Evolutionary conservation across 1,140 invertebrate species (phyloP), one percentile per base, ranked within the genome.

Genomic region (Archivesica marissinica): DNA sequence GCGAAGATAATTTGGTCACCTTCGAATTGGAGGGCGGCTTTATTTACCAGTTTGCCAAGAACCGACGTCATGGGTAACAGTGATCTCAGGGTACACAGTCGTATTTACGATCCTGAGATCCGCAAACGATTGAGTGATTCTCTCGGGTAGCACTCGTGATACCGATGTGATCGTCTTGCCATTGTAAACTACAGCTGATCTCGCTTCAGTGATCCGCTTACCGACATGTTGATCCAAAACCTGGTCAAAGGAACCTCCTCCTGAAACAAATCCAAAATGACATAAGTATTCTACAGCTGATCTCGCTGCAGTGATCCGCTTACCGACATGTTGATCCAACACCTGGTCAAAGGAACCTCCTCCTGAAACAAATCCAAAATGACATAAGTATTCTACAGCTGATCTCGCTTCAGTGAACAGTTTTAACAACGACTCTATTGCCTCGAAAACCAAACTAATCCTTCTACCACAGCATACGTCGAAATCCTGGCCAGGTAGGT

Each of bases 11-110:
- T n/a, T n/a, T n/a, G n/a, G n/a, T n/a, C n/a, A n/a, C n/a, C n/a
- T n/a, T n/a, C n/a, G n/a, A n/a, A n/a, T n/a, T n/a, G n/a, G n/a
- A n/a, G n/a, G n/a, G n/a, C n/a, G n/a, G n/a, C n/a, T n/a, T 33
- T 6, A 4, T 17, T 35, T 66, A 72, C 68, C 68, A 30, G 41
- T 1, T 30, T 20, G 50, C 68, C 68, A 72, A 1, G 68, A 47
- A 4, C 39, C 25, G n/a, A 78, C 44, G n/a, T 64, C 59, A 64
- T 78, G 50, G 0, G 39, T 38, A n/a, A 78, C 76, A 28, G 9
- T 78, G 9, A 78, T n/a, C 6, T 30, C 41, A 4, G 76, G 76
- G 23, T 30, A 78, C 28, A 47, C 41, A n/a, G 17, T 25, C 2
- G 28, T 25, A 23, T 35, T n/a, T 15, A 78, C 1, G 30, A 78